A percentile compares a stretch with the other conserved stretches of the same genome.
phyloP scores from a whole-genome alignment of 2,797 vertebrate species.

The Pseudotriccus pelzelni region DNA sequence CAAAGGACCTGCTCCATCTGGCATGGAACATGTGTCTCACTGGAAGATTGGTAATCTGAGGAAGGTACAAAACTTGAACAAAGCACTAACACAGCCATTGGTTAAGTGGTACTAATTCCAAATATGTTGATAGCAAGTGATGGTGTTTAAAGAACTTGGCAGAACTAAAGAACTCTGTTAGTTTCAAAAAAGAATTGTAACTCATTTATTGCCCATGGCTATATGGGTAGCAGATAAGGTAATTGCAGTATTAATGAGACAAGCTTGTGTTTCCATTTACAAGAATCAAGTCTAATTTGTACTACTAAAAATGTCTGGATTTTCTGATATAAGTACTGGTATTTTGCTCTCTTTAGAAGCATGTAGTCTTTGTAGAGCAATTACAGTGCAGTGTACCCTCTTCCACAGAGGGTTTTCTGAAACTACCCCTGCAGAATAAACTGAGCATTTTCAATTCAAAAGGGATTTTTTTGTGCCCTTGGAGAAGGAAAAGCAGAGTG shows the following conservation, averaged over 20 bases:
- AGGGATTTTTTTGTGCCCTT: neutral
- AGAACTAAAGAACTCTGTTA: neutral
- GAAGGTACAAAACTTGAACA: neutral
- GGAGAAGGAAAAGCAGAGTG: neutral
- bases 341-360: neutral
- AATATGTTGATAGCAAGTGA: neutral
- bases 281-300: neutral
- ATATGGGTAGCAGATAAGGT: neutral
- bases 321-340: neutral
- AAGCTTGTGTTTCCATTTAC: constrained; percentile 11
- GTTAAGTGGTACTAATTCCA: neutral
- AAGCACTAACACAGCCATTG: neutral
- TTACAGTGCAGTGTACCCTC: neutral
- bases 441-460: neutral
- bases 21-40: neutral
- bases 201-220: neutral
- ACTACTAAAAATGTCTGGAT: constrained; percentile 1
- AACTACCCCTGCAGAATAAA: neutral
- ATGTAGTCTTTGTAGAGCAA: neutral
- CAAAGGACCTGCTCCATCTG: neutral
- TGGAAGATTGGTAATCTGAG: neutral
- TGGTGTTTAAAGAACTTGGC: neutral
- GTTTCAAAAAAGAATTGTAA: neutral
- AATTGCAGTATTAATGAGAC: constrained; percentile 15
- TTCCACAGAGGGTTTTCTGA: constrained; percentile 1